Conservation (phyloP, 2,888 invertebrate genomes). For the Abrostola tripartita region DNA sequence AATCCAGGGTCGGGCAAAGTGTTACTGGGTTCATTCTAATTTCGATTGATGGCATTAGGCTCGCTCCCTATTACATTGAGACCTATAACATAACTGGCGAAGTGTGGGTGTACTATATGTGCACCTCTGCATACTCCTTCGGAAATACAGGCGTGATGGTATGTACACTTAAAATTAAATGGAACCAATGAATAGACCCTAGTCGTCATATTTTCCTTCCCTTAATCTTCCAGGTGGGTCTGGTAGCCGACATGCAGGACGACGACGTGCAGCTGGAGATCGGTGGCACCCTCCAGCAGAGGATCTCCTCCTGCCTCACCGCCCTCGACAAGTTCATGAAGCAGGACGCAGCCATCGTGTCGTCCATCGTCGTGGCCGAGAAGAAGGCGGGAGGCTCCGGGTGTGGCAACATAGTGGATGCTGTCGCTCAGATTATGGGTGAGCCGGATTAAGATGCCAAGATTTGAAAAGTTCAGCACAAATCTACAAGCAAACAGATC, state of each 20-base stretch:
- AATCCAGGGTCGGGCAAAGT: no score
- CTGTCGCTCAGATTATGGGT: constrained; percentile 91
- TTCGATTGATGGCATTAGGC: no score
- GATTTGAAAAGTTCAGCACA: no score
- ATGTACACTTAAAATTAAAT: no score
- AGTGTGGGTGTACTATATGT: no score
- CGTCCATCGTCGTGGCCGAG: constrained; percentile 96
- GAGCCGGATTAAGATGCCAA: constrained; percentile 33
- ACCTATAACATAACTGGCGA: no score
- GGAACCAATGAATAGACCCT: no score
- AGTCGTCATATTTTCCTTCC: not conserved
- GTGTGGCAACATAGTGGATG: constrained; percentile 91
- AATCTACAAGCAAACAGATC: no score
- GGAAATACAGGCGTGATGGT: no score
- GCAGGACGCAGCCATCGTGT: constrained; percentile 91
- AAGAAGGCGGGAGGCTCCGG: constrained; percentile 90
- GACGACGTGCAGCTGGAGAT: constrained; percentile 91
- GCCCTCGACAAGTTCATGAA: constrained; percentile 92
- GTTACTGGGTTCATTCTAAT: no score
- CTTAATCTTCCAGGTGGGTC: constrained; percentile 87
- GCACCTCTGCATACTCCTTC: no score
- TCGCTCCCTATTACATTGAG: no score
- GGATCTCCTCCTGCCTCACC: constrained; percentile 93
- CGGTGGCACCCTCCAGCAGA: constrained; percentile 95
- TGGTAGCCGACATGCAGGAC: constrained; percentile 93